Base-by-base conservation (phyloP, 1,140 invertebrate genomes). In the Lithobius niger region DNA sequence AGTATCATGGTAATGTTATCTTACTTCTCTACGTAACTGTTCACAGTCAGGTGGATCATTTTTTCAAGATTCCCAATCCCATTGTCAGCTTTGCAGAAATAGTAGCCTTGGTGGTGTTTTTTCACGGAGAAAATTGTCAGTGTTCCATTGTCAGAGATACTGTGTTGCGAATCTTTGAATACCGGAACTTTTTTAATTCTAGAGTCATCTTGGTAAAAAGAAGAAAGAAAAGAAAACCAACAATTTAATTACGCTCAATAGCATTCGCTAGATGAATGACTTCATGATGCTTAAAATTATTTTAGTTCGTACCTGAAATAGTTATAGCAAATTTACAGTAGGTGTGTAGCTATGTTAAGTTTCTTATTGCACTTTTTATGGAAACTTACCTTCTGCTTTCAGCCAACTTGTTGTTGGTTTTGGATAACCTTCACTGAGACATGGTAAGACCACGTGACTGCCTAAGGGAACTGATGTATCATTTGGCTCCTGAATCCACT, bases 51-150 rank as follows among this genome's bases (percentile, higher is more conserved):
- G 54, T 71, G 73, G 60, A 82, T 75, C 56, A 80, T 74, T 69
- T 80, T 78, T 67, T 78, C 80, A 61, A 82, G 73, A 50, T 74
- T 77, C 2, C 78, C 79, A 54, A 82, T 76, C 3, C 76, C 75
- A 66, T 82, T 82, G 67, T 72, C 75, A 16, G 79, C 77, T 61
- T 81, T 77, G 51, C 67, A 67, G 10, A 95, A 62, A 61, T 79
- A 80, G 62, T 74, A 71, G 19, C 79, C 77, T 60, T 75, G 71
- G 62, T 81, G 76, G 59, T 73, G 69, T 62, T 77, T 74, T 44
- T 62, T 63, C 28, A 77, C 76, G 54, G 71, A 65, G 22, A 67
- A 67, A 60, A 82, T 79, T 48, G 74, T 64, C 60, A 82, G 65
- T 3, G 77, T 79, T n/a, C 78, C 79, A 62, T 80, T 80, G 36